Conservation (phyloP, 2,797 vertebrate species). For the Galagoides demidoff region DNA sequence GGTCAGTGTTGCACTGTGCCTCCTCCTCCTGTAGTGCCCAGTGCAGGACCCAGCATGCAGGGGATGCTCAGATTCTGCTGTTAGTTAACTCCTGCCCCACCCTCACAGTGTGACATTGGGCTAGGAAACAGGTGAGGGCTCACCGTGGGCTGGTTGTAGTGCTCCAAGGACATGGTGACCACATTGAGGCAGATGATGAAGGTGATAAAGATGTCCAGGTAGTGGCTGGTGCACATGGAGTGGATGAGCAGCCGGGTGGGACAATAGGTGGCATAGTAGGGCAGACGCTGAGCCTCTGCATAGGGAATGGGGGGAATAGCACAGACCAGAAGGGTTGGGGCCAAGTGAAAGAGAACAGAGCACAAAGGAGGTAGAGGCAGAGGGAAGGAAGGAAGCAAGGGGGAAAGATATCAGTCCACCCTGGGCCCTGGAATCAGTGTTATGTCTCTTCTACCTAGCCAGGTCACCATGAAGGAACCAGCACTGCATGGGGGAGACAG, state of each 20-base stretch:
- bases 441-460: not conserved
- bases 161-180: conserved; percentile 99
- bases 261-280: conserved; percentile 96
- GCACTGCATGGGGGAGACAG: not conserved
- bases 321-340: conserved; percentile 38
- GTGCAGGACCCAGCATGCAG: fast-evolving
- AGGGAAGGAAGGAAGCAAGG: not conserved
- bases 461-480: not conserved
- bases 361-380: conserved; percentile 58
- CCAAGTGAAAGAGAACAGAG: conserved; percentile 57
- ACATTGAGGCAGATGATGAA: conserved; percentile 99
- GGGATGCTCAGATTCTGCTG: not conserved
- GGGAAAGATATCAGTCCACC: not conserved
- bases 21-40: not conserved
- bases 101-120: not conserved
- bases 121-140: conserved; percentile 75
- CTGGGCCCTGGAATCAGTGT: not conserved
- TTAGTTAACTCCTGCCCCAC: not conserved
- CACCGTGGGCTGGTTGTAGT: conserved; percentile 97
- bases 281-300: conserved; percentile 96
- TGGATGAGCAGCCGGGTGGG: conserved; percentile 96
- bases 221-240: conserved; percentile 98
- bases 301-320: conserved; percentile 31
- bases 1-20: not conserved
- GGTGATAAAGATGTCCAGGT: conserved; percentile 99